Conservation (phyloP, 2,888 invertebrate species). For the Hirtodrosophila histrioides region DNA sequence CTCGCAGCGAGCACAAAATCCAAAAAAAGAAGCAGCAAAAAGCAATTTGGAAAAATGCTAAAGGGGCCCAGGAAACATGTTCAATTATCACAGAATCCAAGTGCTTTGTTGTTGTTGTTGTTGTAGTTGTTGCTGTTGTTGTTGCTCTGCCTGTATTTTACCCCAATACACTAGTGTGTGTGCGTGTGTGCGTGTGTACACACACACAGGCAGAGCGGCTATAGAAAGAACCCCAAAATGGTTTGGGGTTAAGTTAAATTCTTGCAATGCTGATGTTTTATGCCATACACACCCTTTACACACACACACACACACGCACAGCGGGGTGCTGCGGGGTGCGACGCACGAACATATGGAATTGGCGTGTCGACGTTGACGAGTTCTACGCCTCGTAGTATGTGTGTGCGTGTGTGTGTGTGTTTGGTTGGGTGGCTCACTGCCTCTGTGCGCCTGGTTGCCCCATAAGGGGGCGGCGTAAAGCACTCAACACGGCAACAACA, state of each 20-base stretch:
- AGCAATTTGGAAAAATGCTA: constrained; percentile 69
- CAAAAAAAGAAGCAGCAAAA: constrained; percentile 43
- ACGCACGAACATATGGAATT: constrained; percentile 69
- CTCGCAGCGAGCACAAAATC: constrained; percentile 24
- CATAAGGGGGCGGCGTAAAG: constrained; percentile 66
- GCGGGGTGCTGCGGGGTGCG: not conserved
- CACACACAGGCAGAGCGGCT: constrained; percentile 5
- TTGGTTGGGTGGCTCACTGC: constrained; percentile 17
- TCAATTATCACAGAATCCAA: constrained; percentile 65
- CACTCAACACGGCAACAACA: constrained; percentile 61
- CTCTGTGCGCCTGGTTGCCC: constrained; percentile 21
- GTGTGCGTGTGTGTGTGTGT: not conserved
- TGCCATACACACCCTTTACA: constrained; percentile 40
- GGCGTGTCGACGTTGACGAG: constrained; percentile 77
- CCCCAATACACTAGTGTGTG: constrained; percentile 42
- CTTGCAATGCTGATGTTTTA: constrained; percentile 65
- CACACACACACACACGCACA: not conserved
- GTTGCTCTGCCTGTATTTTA: constrained; percentile 36
- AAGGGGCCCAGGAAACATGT: constrained; percentile 71
- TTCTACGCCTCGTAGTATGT: constrained; percentile 27
- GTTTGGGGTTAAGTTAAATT: constrained; percentile 70
- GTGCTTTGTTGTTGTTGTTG: constrained; percentile 36
- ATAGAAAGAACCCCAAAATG: constrained; percentile 37
- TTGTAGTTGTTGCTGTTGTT: constrained; percentile 27
- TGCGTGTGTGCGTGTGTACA: not conserved